Base-by-base conservation (phyloP, 2,888 invertebrate genomes). In the Tetranychus piercei region DNA sequence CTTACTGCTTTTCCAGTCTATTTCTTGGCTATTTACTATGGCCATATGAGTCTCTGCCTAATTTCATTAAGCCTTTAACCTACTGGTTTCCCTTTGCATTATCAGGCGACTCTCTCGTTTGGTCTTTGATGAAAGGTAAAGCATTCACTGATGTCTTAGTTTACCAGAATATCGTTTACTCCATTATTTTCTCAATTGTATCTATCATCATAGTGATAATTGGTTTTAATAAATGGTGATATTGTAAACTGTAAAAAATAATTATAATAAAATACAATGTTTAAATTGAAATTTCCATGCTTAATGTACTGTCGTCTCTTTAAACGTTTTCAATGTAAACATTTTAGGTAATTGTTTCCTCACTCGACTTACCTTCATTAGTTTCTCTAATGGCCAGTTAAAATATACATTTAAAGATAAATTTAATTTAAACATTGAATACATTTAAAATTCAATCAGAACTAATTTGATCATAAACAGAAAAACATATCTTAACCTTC, bases 11-110 rank as follows among this genome's bases (percentile, higher is more conserved):
- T 8, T 69, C 7, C 6, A 34, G 69, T 22, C 69, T 69, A 5
- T 69, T 69, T 8, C 18, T 69, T 15, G 22, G 23, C 4, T 69
- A 69, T 22, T 22, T 69, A 11, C 1, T 69, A 4, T 69, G 69
- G 69, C 22, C 69, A 1, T 69, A 23, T 9, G 69, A 69, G 20
- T 69, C 69, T 20, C 34, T 69, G n/a, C 23, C 69, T 6, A 22
- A n/a, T 69, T 69, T 69, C 20, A 69, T 69, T 11, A 69, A 69
- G 20, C 69, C 69, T 22, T 69, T 69, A 22, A 66, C 22, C 69
- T 69, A 23, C 20, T 23, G 20, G 22, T 69, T 69, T 69, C 69
- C 69, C 69, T 69, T 69, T 23, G 15, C 69, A 23, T 20, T 20
- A n/a, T 23, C 23, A 6, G 69, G 23, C 1, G 20, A 69, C 8